Conservation (phyloP, 2,113 vertebrate genomes). For the Notarius quadriscutis region DNA sequence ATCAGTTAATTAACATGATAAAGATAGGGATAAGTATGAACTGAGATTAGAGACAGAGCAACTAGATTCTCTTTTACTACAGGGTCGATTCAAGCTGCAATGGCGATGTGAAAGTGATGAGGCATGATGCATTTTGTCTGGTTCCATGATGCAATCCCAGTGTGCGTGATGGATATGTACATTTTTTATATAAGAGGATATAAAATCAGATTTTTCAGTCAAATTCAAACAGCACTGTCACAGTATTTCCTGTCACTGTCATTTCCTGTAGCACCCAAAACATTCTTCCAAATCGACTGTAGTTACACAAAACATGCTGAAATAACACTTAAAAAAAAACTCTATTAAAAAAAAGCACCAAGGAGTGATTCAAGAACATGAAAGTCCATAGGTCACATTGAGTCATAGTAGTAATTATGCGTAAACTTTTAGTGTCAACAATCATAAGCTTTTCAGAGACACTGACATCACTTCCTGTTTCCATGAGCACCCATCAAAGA, state of each 20-base stretch:
- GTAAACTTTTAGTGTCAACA: not conserved
- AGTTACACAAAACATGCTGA: not conserved
- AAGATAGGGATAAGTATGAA: not conserved
- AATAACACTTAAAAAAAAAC: not conserved
- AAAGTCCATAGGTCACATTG: not conserved
- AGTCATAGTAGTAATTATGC: not conserved
- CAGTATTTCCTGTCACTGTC: not conserved
- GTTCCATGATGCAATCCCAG: not conserved
- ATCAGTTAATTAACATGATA: conserved; percentile 21
- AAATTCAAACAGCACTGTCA: not conserved
- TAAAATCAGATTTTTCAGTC: not conserved
- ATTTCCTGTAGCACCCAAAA: not conserved
- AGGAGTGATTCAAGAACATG: not conserved
- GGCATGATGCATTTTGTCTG: not conserved
- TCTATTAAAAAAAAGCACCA: no score
- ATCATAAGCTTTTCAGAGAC: not conserved
- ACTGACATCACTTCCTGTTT: not conserved
- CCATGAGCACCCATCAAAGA: not conserved
- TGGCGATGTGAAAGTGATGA: not conserved
- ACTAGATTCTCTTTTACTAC: not conserved
- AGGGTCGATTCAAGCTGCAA: not conserved
- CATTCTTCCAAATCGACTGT: not conserved
- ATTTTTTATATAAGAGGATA: not conserved
- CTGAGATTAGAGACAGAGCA: not conserved
- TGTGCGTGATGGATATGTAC: not conserved